These are phyloP conservation scores for Dioctria rufipes DNA, from an alignment of 2,888 invertebrate genomes.

Conservation along the genomic window DNA sequence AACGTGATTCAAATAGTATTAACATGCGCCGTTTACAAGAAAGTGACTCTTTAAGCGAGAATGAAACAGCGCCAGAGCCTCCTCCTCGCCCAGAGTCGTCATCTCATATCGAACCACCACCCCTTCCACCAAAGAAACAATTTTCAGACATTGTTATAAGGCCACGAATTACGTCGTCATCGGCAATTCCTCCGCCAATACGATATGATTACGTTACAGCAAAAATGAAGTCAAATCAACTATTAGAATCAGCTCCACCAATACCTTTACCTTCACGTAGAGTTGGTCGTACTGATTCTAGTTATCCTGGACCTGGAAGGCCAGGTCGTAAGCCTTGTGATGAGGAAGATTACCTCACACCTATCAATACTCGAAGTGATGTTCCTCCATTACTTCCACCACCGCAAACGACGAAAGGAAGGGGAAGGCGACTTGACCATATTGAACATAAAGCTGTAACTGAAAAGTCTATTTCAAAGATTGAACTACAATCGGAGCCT, in stretches of 20 bases:
- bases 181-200: constrained; percentile 60
- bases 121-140: constrained; percentile 81
- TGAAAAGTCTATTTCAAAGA: constrained; percentile 6
- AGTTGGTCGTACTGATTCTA: constrained; percentile 72
- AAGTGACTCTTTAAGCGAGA: constrained; percentile 71
- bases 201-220: constrained; percentile 68
- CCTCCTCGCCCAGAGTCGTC: constrained; percentile 70
- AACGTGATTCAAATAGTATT: constrained; percentile 70
- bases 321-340: constrained; percentile 73
- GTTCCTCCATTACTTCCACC: constrained; percentile 73
- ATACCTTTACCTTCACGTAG: constrained; percentile 76
- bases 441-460: constrained; percentile 66
- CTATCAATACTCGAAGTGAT: constrained; percentile 71
- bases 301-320: constrained; percentile 72
- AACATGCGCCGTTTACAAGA: constrained; percentile 71
- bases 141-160: constrained; percentile 74
- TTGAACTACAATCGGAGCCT: constrained; percentile 60
- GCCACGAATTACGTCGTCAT: constrained; percentile 64
- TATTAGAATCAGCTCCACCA: constrained; percentile 72
- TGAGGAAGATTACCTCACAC: constrained; percentile 81
- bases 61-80: constrained; percentile 70
- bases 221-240: constrained; percentile 57
- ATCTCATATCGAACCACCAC: constrained; percentile 79
- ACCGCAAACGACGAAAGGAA: constrained; percentile 70
- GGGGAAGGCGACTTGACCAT: constrained; percentile 62